Conservation (phyloP, 2,888 invertebrate species). For the Ctena decussata region DNA sequence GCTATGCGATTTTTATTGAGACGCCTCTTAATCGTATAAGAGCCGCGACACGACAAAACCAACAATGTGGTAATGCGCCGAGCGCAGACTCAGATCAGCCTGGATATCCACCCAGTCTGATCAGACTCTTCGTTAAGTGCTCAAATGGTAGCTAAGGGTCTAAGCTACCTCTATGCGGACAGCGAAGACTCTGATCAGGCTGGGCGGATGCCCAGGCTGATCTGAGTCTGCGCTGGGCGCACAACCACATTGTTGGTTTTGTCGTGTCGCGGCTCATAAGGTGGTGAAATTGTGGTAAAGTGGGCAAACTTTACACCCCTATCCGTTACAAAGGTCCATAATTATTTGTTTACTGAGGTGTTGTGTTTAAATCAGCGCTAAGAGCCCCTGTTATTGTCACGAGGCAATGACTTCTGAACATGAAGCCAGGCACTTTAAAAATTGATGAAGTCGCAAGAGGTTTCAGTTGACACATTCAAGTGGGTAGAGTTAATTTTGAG, state of each 20-base stretch:
- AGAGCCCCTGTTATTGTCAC: not conserved
- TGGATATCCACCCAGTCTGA: too few relatives aligned
- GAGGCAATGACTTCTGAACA: conserved; percentile 5
- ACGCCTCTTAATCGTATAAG: not conserved
- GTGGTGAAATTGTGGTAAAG: conserved; percentile 20
- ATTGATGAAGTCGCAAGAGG: not conserved
- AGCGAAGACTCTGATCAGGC: too few relatives aligned
- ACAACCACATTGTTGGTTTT: too few relatives aligned
- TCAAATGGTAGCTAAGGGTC: too few relatives aligned
- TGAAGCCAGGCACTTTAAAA: not conserved
- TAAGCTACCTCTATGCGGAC: too few relatives aligned
- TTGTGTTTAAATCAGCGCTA: conserved; percentile 3
- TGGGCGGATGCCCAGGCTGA: too few relatives aligned
- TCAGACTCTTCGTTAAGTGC: too few relatives aligned
- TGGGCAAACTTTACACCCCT: conserved; percentile 14
- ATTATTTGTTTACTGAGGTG: conserved; percentile 22
- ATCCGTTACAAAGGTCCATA: conserved; percentile 15
- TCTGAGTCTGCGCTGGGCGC: too few relatives aligned
- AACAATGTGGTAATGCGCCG: too few relatives aligned
- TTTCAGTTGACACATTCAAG: not conserved
- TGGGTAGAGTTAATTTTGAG: conserved; percentile 1
- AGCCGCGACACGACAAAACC: too few relatives aligned
- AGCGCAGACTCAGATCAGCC: too few relatives aligned
- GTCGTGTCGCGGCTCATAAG: too few relatives aligned
- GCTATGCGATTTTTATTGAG: not conserved